Evolutionary conservation across 1,140 invertebrate species (phyloP).

Genomic region (Agraylea sexmaculata): DNA sequence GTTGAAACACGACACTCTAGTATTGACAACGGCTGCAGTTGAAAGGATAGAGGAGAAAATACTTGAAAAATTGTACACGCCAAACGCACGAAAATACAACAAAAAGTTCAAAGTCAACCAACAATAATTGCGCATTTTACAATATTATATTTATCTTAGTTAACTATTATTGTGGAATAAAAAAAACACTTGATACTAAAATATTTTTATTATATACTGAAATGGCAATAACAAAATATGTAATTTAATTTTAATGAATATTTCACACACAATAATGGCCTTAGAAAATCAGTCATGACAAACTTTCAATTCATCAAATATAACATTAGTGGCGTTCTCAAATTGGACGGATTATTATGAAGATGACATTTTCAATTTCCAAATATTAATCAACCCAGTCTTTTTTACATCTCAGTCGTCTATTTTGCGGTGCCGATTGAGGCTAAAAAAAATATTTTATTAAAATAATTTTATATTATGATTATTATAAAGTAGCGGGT

Average conservation of each 20-base stretch:
- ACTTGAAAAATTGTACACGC: conserved; percentile 61
- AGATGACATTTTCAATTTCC: too few species aligned
- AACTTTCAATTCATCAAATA: neutral
- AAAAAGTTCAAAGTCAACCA: conserved; percentile 44
- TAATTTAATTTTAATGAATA: conserved; percentile 3
- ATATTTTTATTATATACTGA: neutral
- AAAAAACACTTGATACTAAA: conserved; percentile 4
- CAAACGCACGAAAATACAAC: conserved; percentile 36
- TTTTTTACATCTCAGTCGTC: neutral
- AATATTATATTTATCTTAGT: conserved; percentile 1
- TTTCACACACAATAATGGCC: neutral
- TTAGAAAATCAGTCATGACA: neutral
- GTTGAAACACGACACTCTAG: conserved; percentile 90
- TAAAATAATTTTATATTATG: conserved; percentile 19
- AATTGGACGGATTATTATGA: too few species aligned
- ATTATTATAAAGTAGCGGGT: neutral
- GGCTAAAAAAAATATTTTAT: conserved; percentile 21
- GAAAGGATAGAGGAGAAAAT: conserved; percentile 79
- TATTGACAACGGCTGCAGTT: conserved; percentile 76
- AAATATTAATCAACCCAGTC: neutral
- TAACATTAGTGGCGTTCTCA: too few species aligned
- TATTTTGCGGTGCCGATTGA: neutral
- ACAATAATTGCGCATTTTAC: conserved; percentile 21
- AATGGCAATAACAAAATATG: neutral
- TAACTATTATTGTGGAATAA: neutral